Base-by-base conservation (phyloP, 2,888 invertebrate species). In the Brenthis ino region DNA sequence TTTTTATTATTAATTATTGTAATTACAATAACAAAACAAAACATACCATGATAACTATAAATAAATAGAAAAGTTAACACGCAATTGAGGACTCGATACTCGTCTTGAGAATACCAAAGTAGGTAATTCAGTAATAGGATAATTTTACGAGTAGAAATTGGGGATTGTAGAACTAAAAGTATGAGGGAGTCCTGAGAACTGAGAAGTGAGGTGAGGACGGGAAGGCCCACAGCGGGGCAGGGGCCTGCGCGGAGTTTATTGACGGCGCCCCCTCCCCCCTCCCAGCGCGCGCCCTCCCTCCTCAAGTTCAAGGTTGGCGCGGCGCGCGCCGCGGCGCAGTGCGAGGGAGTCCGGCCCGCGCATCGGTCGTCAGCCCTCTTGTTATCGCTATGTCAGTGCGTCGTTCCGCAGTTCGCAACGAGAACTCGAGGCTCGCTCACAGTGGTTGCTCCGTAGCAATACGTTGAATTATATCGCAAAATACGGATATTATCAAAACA, bases 301-400 rank as follows among this genome's bases (percentile, higher is more conserved):
- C 82, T 91, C 93, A 93, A 94, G 94, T 93, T 94, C 93, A 93
- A 94, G 94, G 94, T 91, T 92, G 92, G 94, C 93, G 87, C 91
- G 93, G 93, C 93, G 89, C 93, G 94, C 93, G 93, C 87, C 87
- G 89, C 87, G 85, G 89, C 89, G 88, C 92, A 92, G 93, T 93
- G 93, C 93, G 90, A 93, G 93, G 93, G 93, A 93, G 91, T 92
- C 90, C 92, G 93, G 90, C 90, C 89, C 89, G 93, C 92, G 89
- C 88, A 88, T 88, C 89, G 93, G 93, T 93, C 92, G 93, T 93
- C 90, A 91, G 92, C 92, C 91, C 91, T 86, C 87, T 80, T 82
- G 80, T 81, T 83, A 85, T 79, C 87, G 89, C 87, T 88, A 91
- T 91, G 91, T 85, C 82, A 86, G 82, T 82, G 78, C 82, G 80